Percentiles rank a stretch among this genome's conserved stretches.
Conservation (phyloP, 2,888 invertebrate genomes). For the Keiferia lycopersicella region DNA sequence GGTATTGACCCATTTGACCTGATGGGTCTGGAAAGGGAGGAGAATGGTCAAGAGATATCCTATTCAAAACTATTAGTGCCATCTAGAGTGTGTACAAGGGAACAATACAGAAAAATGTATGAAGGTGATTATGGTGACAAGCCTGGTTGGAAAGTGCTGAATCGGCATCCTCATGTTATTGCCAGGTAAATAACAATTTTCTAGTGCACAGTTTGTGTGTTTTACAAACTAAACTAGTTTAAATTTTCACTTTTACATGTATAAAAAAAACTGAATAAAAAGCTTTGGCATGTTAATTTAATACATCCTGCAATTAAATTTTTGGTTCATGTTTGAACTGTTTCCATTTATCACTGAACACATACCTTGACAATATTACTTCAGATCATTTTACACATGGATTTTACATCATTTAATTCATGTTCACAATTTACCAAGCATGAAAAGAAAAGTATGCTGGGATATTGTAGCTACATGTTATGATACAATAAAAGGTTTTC, state of each 20-base stretch:
- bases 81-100: constrained; percentile 78
- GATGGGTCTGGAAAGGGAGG: constrained; percentile 89
- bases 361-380: not conserved
- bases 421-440: no score
- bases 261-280: not conserved
- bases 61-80: constrained; percentile 92
- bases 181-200: constrained; percentile 72
- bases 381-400: no score
- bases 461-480: constrained; percentile 2
- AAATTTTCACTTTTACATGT: not conserved
- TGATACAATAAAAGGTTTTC: constrained; percentile 10
- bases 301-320: not conserved
- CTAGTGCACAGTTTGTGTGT: not conserved
- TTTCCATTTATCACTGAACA: not conserved
- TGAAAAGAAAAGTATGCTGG: not conserved
- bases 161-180: constrained; percentile 79
- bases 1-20: constrained; percentile 92
- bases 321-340: constrained; percentile 3
- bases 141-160: constrained; percentile 64
- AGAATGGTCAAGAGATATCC: constrained; percentile 95
- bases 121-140: constrained; percentile 73
- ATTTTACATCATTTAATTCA: no score
- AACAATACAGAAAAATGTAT: constrained; percentile 74
- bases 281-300: constrained; percentile 19
- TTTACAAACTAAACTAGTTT: not conserved